Base-by-base conservation (phyloP, 2,888 invertebrate species). In the Drosophila rellima region DNA sequence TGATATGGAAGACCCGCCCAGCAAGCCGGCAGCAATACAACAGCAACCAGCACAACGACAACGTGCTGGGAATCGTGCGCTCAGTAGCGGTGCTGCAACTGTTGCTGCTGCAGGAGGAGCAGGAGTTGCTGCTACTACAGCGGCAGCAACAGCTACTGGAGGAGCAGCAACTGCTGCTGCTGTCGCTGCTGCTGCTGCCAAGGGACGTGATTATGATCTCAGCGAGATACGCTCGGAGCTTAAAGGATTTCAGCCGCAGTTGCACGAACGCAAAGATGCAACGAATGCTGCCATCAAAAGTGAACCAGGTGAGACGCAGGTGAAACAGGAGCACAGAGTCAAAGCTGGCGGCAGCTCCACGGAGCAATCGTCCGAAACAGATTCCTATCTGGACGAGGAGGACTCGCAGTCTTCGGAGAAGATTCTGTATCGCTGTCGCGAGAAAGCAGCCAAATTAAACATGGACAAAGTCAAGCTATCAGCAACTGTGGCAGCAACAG, bases 151-250 rank as follows among this genome's bases (percentile, higher is more conserved):
- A 13, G 6, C 17, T 17, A 10, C 13, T 33, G 60, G 93, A 26
- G 91, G 93, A 3, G 13, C 51, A 11, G 10, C 23, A 8, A 13
- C n/a, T 10, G 70, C 33, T 31, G 45, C 48, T 10, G 56, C 26
- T 17, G 55, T 92, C 23, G 91, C 93, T 4, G 61, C 44, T 11
- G 39, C 93, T 3, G 56, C 33, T 2, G 40, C 31, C 15, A 95
- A 95, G 89, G 95, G 95, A 1, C 94, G 96, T 4, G 97, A 97
- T 88, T 96, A 96, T 90, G 97, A 97, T 92, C 93, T 97, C 23
- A 96, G 96, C 92, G 96, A 97, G 93, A 97, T 97, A 64, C 93
- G 97, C 76, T 96, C 96, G 0, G 97, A 97, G 90, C 92, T 97
- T 3, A 97, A 97, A 92, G 97, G 97, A 5, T 95, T 97, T 52